Evolutionary conservation across 2,797 vertebrate species (phyloP).

Genomic region (Halcyon chelicuti): DNA sequence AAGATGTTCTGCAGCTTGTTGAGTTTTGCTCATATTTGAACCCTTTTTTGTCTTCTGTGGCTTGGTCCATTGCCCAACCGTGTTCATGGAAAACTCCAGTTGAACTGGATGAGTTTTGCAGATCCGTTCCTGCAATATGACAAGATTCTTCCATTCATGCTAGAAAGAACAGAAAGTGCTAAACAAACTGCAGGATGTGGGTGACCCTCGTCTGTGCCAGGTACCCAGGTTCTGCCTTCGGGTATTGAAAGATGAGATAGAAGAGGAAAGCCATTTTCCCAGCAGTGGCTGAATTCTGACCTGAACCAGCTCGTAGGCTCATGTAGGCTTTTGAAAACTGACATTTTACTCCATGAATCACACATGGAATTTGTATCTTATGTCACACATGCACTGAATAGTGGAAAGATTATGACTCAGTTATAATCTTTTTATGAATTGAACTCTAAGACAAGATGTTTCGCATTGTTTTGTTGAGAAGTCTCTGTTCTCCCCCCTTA

Average conservation of each 20-base stretch:
- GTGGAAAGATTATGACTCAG: slow-evolving; percentile 62
- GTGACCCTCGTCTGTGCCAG: background rate
- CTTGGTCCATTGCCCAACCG: background rate
- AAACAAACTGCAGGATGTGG: background rate
- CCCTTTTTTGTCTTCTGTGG: background rate
- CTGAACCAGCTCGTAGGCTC: background rate
- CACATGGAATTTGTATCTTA: slow-evolving; percentile 12
- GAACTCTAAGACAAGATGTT: background rate
- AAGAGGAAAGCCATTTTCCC: background rate
- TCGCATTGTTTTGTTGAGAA: background rate
- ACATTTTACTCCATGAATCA: slow-evolving; percentile 52
- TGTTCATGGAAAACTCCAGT: slow-evolving; percentile 53
- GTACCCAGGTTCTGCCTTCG: background rate
- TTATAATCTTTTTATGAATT: slow-evolving; percentile 62
- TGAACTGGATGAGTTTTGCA: slow-evolving; percentile 45
- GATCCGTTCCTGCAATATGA: background rate
- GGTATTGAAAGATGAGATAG: background rate
- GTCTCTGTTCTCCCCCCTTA: background rate
- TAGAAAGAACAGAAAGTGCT: background rate
- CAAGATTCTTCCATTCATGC: background rate
- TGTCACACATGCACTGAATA: slow-evolving; percentile 5
- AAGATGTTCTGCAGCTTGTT: slow-evolving; percentile 7
- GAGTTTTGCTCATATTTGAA: slow-evolving; percentile 27
- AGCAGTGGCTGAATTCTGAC: background rate
- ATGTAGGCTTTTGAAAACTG: background rate